Base-by-base conservation (phyloP, 2,797 vertebrate genomes). In the Mus spretus region DNA sequence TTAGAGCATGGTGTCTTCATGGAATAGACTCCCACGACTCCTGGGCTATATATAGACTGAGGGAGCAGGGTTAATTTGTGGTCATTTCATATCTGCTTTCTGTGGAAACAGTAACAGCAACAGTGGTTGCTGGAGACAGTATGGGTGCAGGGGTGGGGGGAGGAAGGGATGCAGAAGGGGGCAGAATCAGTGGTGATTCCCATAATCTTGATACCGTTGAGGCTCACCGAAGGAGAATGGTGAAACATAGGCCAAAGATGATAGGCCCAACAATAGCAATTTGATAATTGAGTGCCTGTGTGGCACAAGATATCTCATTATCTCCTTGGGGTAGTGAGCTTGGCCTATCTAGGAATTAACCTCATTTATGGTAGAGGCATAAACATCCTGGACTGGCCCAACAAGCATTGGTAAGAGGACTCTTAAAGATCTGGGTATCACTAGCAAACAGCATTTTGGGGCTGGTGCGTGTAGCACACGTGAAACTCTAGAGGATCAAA, bases 321-420 rank as follows among this genome's bases (percentile, higher is more conserved):
- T 28, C 17, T 13, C 63, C 31, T 44, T 72, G 13, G 47, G 28
- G 11, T 65, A 19, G 24, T 82, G 4, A 63, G n/a, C 77, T 31
- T 75, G n/a, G 57, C 26, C 24, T 44, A 0, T 31, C 28, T 40
- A 47, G 31, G 57, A 80, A 19, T 3, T 1, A 40, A 5, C 44
- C 22, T 86, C 65, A 22, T n/a, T 47, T 22, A 37, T 81, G 86
- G 40, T 34, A 47, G 67, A 67, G 7, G 50, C 3, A 20, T 3
- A 2, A 31, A n/a, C 19, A 0, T 19, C 5, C 55, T 59, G 26
- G 70, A 10, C 26, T 74, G n/a, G 12, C 74, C 53, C 1, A 5
- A 1, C 3, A 14, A 47, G 22, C 12, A 14, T 1, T 74, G 31
- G 10, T 3, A 10, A 31, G 20, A n/a, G 17, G 6, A n/a, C 28